These are phyloP conservation scores for Palloptera scutellata DNA, from an alignment of 2,888 invertebrate species.

Conservation along the genomic window DNA sequence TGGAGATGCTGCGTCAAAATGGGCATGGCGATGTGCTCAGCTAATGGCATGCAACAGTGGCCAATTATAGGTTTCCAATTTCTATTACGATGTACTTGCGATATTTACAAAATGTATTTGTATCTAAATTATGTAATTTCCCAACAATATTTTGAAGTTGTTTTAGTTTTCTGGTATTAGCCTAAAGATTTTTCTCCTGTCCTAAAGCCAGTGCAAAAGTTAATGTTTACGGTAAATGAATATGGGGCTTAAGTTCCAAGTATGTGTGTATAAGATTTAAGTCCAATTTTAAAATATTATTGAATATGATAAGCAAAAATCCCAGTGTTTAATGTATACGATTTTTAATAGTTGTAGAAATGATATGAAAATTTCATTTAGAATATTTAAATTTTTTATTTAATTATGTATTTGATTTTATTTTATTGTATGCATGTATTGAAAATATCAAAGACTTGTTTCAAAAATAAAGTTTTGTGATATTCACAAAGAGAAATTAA, in stretches of 20 bases:
- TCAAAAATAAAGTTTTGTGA: conserved; percentile 40
- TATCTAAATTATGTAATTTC: too few species aligned
- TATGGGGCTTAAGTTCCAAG: too few species aligned
- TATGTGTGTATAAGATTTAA: not conserved
- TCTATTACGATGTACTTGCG: too few species aligned
- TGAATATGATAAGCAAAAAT: not conserved
- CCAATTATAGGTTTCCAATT: too few species aligned
- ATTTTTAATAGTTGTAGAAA: not conserved
- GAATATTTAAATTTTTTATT: not conserved
- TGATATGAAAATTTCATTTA: not conserved
- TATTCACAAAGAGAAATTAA: conserved; percentile 38
- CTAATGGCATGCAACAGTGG: conserved; percentile 61
- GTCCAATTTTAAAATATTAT: not conserved
- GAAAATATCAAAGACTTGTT: conserved; percentile 35
- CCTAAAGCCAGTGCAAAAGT: too few species aligned
- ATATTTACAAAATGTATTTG: too few species aligned
- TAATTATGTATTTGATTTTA: not conserved
- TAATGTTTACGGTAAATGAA: too few species aligned
- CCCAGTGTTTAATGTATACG: conserved; percentile 1
- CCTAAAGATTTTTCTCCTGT: too few species aligned
- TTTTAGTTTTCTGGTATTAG: too few species aligned
- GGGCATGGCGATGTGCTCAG: conserved; percentile 79
- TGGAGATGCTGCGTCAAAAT: conserved; percentile 83
- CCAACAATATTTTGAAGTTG: too few species aligned
- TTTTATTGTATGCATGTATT: not conserved